Evolutionary conservation across 2,113 vertebrate species (phyloP), one percentile per base, ranked within the genome.

Genomic region (Lepus timidus): DNA sequence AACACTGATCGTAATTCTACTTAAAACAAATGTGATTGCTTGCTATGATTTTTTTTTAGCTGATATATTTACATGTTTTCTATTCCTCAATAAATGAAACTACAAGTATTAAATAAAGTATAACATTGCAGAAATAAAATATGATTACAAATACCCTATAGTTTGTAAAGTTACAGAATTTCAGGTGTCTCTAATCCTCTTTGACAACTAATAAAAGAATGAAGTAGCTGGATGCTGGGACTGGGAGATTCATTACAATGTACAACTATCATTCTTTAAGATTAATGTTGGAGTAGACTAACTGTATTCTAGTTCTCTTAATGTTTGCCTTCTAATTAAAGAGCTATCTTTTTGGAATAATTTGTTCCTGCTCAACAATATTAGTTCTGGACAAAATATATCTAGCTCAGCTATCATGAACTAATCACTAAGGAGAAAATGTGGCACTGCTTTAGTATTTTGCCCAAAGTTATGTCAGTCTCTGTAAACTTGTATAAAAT

Each of bases 41-140:
- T 33, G 12, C 23, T 55, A 10, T 62, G 62, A 70, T 83, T 82
- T 71, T 51, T 91, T 92, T 78, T 17, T 87, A 55, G 49, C 12
- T 29, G 33, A 36, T 36, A 6, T 62, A 36, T 36, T 64, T 55
- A 6, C 16, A 19, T 89, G 49, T 61, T 84, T 95, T 58, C 61
- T 93, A 67, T 6, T 92, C 23, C 17, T 87, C 58, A 85, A 44
- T 27, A 88, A 61, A 61, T 51, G 12, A 85, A 90, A 83, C 22
- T 49, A 17, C 6, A 55, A 9, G 9, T 29, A 71, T 67, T 67
- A 82, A 78, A 81, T 61, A 87, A 71, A 61, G 58, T 2, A 4
- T 7, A 88, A 39, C 82, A 44, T 7, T 74, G 62, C 82, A 74
- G 68, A 90, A 96, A 93, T 85, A 82, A 82, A 94, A 75, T 49